These are phyloP conservation scores for Hyperoplus lanceolatus DNA, from an alignment of 2,797 vertebrate species.

Conservation along the genomic window DNA sequence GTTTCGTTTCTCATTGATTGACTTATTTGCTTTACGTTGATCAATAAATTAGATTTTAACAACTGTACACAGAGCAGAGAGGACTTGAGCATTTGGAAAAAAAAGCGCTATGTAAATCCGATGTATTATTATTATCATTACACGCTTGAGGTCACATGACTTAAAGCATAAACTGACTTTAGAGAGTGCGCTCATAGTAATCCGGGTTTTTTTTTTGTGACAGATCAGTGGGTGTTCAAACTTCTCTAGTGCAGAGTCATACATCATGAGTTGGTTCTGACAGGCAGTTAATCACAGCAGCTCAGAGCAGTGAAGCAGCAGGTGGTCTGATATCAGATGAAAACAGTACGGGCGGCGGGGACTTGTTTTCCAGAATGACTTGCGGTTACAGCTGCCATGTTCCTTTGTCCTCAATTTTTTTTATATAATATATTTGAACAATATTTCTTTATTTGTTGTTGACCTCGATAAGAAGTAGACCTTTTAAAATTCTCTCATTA, in stretches of 20 bases:
- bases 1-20: not conserved
- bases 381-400: not conserved
- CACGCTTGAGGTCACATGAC: not conserved
- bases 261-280: slow-evolving; percentile 19
- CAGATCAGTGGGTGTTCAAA: slow-evolving; percentile 10
- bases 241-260: slow-evolving; percentile 8
- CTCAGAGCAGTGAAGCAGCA: slow-evolving; percentile 6
- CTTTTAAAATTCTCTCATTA: not conserved
- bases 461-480: too few species aligned
- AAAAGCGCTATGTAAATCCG: too few species aligned
- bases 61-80: not conserved
- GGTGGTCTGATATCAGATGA: slow-evolving; percentile 30
- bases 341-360: not conserved
- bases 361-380: slow-evolving; percentile 11
- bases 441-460: not conserved
- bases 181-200: slow-evolving; percentile 10
- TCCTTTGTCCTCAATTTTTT: not conserved
- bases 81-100: not conserved
- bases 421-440: not conserved
- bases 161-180: slow-evolving; percentile 7
- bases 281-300: slow-evolving; percentile 14
- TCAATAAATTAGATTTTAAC: not conserved
- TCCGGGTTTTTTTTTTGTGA: slow-evolving; percentile 15
- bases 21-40: slow-evolving; percentile 16
- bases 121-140: too few species aligned